A percentile compares a stretch with the other conserved stretches of the same genome.
Evolutionary conservation across 2,113 vertebrate species (phyloP).

Genomic region (Gasterosteus aculeatus): DNA sequence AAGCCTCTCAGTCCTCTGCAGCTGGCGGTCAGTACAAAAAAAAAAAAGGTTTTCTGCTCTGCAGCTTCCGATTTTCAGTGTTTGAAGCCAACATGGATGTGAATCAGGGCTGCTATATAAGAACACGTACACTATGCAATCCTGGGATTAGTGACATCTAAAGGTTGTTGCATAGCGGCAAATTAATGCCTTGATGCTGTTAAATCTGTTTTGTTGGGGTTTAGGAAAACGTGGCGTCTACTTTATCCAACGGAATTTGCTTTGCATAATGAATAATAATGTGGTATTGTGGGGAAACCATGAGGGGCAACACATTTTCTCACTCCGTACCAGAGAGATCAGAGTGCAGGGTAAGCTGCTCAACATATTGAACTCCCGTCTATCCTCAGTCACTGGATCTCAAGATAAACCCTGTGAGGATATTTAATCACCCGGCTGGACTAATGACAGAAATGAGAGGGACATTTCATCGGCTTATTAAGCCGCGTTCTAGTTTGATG

Average conservation of each 20-base stretch:
- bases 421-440: not conserved
- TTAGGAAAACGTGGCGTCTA: not conserved
- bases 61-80: not conserved
- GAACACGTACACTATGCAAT: not conserved
- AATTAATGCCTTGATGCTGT: not conserved
- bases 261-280: not conserved
- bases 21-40: constrained; percentile 7
- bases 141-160: constrained; percentile 15
- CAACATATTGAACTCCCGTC: not conserved
- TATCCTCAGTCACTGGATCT: not conserved
- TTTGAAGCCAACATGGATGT: constrained; percentile 12
- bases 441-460: not conserved
- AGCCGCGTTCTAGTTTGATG: constrained; percentile 6
- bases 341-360: constrained; percentile 27
- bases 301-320: not conserved
- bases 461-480: constrained; percentile 6
- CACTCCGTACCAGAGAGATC: constrained; percentile 24
- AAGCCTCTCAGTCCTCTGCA: not conserved
- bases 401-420: not conserved
- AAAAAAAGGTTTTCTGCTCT: constrained; percentile 8
- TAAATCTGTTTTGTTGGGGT: not conserved
- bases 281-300: not conserved
- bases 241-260: not conserved
- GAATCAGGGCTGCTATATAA: not conserved
- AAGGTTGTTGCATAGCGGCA: not conserved